phyloP scores from a whole-genome alignment of 1,140 invertebrate species.

The Panagrolaimus sp. region DNA sequence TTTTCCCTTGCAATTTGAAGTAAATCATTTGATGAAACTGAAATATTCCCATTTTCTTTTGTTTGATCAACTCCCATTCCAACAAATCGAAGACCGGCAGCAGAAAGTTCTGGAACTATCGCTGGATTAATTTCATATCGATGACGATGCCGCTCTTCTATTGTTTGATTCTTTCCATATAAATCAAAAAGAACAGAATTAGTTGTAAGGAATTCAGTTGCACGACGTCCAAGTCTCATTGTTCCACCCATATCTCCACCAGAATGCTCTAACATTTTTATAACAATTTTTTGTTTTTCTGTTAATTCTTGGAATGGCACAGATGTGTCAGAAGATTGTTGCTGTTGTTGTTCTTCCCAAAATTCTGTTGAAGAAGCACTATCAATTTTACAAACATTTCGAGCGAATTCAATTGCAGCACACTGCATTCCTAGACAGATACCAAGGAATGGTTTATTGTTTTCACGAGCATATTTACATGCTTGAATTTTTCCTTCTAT shows the following conservation, averaged over 20 bases:
- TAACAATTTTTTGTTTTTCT: slow-evolving; percentile 63
- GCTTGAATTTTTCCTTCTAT: slow-evolving; percentile 92
- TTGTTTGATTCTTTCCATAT: slow-evolving; percentile 63
- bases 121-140: slow-evolving; percentile 75
- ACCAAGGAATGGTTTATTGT: slow-evolving; percentile 79
- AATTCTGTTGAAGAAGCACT: slow-evolving; percentile 84
- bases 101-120: slow-evolving; percentile 73
- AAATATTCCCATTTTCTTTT: too few species aligned
- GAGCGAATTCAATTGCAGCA: slow-evolving; percentile 90
- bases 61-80: slow-evolving; percentile 66
- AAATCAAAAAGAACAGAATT: slow-evolving; percentile 32
- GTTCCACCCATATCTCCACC: slow-evolving; percentile 81
- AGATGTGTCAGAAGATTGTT: neutral
- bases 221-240: slow-evolving; percentile 87
- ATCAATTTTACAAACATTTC: slow-evolving; percentile 72
- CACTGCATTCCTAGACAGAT: slow-evolving; percentile 95
- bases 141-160: slow-evolving; percentile 95
- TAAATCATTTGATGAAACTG: too few species aligned
- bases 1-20: too few species aligned
- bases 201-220: slow-evolving; percentile 69
- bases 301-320: neutral
- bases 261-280: slow-evolving; percentile 98
- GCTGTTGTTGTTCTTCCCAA: neutral
- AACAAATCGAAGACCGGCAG: slow-evolving; percentile 80
- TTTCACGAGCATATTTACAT: slow-evolving; percentile 82